Percentiles rank a stretch among this genome's conserved stretches.
These are phyloP conservation scores for Phytoseiulus persimilis DNA, from an alignment of 2,888 invertebrate species.

Conservation along the genomic window DNA sequence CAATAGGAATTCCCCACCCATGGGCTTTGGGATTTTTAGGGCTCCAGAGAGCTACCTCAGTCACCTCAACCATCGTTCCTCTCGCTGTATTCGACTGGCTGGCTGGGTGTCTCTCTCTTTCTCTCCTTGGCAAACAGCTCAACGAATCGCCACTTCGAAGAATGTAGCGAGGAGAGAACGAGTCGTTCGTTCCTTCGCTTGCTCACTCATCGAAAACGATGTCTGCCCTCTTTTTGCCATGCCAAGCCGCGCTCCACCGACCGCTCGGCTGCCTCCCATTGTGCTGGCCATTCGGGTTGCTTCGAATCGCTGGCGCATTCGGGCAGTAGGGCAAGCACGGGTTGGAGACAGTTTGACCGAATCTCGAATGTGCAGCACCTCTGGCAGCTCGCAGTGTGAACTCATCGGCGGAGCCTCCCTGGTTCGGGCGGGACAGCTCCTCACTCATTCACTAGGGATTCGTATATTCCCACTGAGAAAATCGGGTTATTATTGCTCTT, in stretches of 20 bases:
- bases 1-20: neutral
- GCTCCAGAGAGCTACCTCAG: neutral
- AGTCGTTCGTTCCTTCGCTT: neutral
- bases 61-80: neutral
- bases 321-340: too few species aligned
- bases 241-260: neutral
- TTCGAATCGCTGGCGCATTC: neutral
- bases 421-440: too few species aligned
- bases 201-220: neutral
- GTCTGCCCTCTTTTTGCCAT: neutral
- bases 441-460: too few species aligned
- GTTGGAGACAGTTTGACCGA: too few species aligned
- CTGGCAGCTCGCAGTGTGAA: too few species aligned
- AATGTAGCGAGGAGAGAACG: neutral
- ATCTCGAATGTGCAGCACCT: too few species aligned
- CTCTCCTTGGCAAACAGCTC: neutral
- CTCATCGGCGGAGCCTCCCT: too few species aligned
- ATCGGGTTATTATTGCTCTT: too few species aligned
- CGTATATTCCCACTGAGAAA: too few species aligned
- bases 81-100: neutral
- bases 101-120: neutral
- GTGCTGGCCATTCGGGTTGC: neutral
- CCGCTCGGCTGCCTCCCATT: neutral
- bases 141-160: conserved; percentile 5
- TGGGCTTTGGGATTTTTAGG: neutral